Base-by-base conservation (phyloP, 2,113 vertebrate genomes). In the Cyprinodon variegatus region DNA sequence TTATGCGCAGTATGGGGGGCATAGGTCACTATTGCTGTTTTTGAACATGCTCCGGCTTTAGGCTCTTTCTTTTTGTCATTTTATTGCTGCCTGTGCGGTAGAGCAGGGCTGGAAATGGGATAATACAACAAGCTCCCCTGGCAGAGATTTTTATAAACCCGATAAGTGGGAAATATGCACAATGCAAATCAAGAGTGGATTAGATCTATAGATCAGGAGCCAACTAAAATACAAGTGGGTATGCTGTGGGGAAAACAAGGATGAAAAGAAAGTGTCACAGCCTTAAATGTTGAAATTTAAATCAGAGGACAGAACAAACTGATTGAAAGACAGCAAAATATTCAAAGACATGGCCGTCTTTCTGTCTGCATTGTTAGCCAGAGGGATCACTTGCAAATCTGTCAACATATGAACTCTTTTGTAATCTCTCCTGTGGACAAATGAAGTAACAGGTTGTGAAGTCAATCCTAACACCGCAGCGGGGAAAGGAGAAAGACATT, bases 31-130 rank as follows among this genome's bases (percentile, higher is more conserved):
- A 62, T 86, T 86, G 76, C 79, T 83, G 90, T 91, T 74, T 79
- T 83, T 88, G 83, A 84, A 89, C 78, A 88, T 90, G 82, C 84
- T 83, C 65, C 88, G 86, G 88, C 81, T 87, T 82, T 86, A 82
- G 90, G 67, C 66, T 73, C 76, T 90, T 90, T 91, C 89, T 83
- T 65, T 80, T 85, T 85, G 82, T 65, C 76, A 62, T 88, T 87
- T 82, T 85, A 82, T 84, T 83, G 86, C 80, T 87, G 80, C 86
- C 76, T 78, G 78, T n/a, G 15, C 70, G 78, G 60, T 17, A 61
- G 72, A 65, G 46, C 20, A 69, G 83, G 68, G 22, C 64, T 41
- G 71, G 72, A 81, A 41, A 37, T 70, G 72, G 67, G 60, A 40
- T 61, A 4, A 61, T 29, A 61, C 9, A 79, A 36, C 67, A 41